These are phyloP conservation scores for Cygnus buccinator DNA, from an alignment of 2,113 vertebrate species.

Conservation along the genomic window DNA sequence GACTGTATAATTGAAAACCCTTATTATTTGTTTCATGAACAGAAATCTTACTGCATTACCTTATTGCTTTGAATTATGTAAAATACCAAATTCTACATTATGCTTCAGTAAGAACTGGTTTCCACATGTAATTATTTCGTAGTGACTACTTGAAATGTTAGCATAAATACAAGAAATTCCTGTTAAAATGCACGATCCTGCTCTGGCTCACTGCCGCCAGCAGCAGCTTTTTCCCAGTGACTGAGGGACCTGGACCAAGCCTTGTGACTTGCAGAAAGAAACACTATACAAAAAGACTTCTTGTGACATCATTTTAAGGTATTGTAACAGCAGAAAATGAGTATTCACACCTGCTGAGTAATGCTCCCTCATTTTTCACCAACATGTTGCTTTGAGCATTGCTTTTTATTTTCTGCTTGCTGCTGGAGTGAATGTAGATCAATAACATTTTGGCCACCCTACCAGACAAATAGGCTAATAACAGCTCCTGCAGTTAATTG, in stretches of 20 bases:
- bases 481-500: constrained; percentile 64
- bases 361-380: not conserved
- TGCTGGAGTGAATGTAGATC: constrained; percentile 24
- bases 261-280: not conserved
- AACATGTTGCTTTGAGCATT: not conserved
- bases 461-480: constrained; percentile 66
- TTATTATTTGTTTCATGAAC: not conserved
- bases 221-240: not conserved
- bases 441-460: constrained; percentile 20
- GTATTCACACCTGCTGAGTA: not conserved
- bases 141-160: not conserved
- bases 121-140: not conserved
- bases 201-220: not conserved
- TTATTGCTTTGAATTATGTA: not conserved
- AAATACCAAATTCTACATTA: not conserved
- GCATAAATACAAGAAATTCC: not conserved
- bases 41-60: not conserved
- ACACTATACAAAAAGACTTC: not conserved
- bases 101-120: not conserved
- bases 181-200: not conserved
- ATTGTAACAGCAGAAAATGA: not conserved
- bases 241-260: not conserved
- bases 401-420: not conserved
- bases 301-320: not conserved
- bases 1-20: not conserved